A percentile compares a stretch with the other conserved stretches of the same genome.
Evolutionary conservation across 2,113 vertebrate genomes (phyloP).

Genomic region (Talpa occidentalis): DNA sequence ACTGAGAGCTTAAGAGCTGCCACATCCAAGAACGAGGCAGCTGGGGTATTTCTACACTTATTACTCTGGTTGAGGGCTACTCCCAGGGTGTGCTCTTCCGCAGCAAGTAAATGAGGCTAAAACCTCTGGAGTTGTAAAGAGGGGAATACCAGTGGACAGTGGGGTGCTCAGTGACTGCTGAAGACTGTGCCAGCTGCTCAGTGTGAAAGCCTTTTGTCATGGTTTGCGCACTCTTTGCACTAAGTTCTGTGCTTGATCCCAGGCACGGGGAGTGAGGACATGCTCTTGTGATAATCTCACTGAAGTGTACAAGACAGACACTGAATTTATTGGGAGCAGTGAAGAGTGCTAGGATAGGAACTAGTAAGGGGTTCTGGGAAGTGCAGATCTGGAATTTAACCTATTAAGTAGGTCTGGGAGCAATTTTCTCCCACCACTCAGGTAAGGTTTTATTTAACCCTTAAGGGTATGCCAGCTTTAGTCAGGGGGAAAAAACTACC

Average conservation of each 20-base stretch:
- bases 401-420: background rate
- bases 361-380: background rate
- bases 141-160: no score
- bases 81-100: background rate
- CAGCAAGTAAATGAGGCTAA: background rate
- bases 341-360: background rate
- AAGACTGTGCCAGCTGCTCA: background rate
- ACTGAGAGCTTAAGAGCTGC: background rate
- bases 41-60: background rate
- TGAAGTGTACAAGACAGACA: background rate
- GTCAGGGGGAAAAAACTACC: background rate
- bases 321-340: background rate
- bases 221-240: background rate
- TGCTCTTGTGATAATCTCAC: background rate
- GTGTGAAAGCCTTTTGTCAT: background rate
- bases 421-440: background rate
- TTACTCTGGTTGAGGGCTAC: background rate
- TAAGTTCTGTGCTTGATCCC: background rate
- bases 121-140: background rate
- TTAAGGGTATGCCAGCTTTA: background rate
- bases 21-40: background rate
- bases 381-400: background rate
- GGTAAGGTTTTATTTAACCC: background rate
- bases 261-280: background rate
- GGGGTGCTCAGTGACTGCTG: accelerated